Base-by-base conservation (phyloP, 1,140 invertebrate species). In the Lepidurus arcticus region DNA sequence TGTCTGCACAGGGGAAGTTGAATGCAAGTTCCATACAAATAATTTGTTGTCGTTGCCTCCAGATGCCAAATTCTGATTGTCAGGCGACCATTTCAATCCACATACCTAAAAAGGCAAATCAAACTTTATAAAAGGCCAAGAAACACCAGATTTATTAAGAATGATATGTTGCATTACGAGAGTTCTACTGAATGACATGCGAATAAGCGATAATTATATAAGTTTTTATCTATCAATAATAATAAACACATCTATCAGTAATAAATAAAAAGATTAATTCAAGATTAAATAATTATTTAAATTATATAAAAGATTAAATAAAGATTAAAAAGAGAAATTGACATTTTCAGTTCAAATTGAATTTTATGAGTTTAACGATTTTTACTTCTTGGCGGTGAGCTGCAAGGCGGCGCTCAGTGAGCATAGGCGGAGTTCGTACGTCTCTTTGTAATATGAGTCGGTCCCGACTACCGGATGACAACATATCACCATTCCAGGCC, bases 21-120 rank as follows among this genome's bases (percentile, higher is more conserved):
- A 93, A 84, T 96, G 95, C 81, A 94, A 86, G 85, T 97, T 98
- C 98, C 98, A 99, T 1, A 99, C 96, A 85, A 97, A 96, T 7
- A 99, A 87, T 81, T 97, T 92, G 87, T 99, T 99, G 85, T 99
- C 98, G 86, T 99, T 99, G 44, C 98, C 98, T 73, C 98, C 98
- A 7, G 96, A 98, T 1, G 98, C 98, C 44, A 99, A 87, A 85
- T 97, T 96, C 84, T 98, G 96, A 82, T 97, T 97, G 85, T 99
- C 98, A 0, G 98, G 98, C 13, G 98, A 99, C 98, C 98, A 99
- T 86, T 99, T 99, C 4, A 99, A 85, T 0, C 98, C 98, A 87
- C 98, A 99, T 73, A 92, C 90, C 89, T 89, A 79, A 75, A 82
- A 79, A 80, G 21, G 8, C 53, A 7, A 21, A 65, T 11, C 9